phyloP scores from a whole-genome alignment of 2,797 vertebrate species.

The Varecia variegata region DNA sequence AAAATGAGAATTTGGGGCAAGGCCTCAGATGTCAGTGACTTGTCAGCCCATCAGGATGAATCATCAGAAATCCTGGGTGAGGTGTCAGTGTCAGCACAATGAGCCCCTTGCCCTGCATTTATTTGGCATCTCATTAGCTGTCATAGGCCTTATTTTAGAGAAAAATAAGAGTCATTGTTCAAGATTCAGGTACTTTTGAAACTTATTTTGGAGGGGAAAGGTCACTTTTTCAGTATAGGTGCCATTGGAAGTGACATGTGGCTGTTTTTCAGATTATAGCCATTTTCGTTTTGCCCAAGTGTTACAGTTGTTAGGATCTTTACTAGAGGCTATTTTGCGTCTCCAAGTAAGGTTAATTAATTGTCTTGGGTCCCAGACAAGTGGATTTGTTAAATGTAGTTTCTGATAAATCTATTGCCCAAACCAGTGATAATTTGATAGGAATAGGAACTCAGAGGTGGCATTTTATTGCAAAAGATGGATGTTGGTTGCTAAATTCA shows the following conservation, averaged over 20 bases:
- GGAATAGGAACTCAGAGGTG: slow-evolving; percentile 8
- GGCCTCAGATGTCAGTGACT: slow-evolving; percentile 32
- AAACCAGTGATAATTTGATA: slow-evolving; percentile 35
- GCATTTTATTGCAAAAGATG: slow-evolving; percentile 43
- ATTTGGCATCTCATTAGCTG: slow-evolving; percentile 48
- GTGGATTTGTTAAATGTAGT: slow-evolving; percentile 30
- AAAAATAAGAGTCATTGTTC: slow-evolving; percentile 40
- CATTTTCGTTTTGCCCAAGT: not conserved
- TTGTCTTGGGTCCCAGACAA: not conserved
- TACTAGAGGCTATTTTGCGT: slow-evolving; percentile 4
- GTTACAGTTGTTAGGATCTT: not conserved
- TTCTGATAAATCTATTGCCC: slow-evolving; percentile 40
- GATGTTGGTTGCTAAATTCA: slow-evolving; percentile 29
- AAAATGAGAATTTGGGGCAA: slow-evolving; percentile 31
- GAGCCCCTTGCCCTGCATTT: slow-evolving; percentile 7
- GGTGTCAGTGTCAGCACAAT: not conserved
- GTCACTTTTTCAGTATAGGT: not conserved
- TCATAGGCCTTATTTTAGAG: slow-evolving; percentile 40
- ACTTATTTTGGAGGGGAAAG: slow-evolving; percentile 34
- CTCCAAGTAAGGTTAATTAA: slow-evolving; percentile 26
- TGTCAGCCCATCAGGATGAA: slow-evolving; percentile 47
- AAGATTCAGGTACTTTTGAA: slow-evolving; percentile 41
- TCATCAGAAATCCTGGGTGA: slow-evolving; percentile 29
- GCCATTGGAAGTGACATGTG: not conserved
- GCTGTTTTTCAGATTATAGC: slow-evolving; percentile 8